Base-by-base conservation (phyloP, 2,797 vertebrate species). In the Geotrypetes seraphini region DNA sequence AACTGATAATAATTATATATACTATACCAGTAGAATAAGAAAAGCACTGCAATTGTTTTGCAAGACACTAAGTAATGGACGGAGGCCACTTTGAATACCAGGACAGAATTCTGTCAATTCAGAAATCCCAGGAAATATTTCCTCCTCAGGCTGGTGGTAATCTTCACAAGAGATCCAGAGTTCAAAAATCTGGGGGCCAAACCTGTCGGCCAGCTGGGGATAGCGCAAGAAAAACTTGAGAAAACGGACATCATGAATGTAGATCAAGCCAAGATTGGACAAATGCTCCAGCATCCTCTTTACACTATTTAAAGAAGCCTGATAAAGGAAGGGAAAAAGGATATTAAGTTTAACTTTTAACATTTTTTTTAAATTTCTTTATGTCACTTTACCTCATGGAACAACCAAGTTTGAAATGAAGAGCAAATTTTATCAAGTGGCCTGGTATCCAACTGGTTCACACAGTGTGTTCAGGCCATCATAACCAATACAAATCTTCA, bases 171-270 rank as follows among this genome's bases (percentile, higher is more conserved):
- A 71, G 66, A 97, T 78, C 89, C 91, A 93, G 27, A 87, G 75
- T 3, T 86, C 83, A 36, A 96, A 62, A 19, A 84, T 56, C 4
- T 35, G 19, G 6, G 63, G 34, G 11, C 90, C 90, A 51, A 87
- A 91, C 38, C 51, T 80, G 26, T 90, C 81, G 35, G 78, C 72
- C 33, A 98, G 68, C 33, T 85, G 84, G 5, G 82, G 73, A 53
- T 90, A 89, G 12, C 11, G 34, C 42, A 87, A 86, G 58, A 95
- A 81, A 53, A 97, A 85, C 60, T 71, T 85, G 62, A 94, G 80
- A 28, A 94, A 63, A 5, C 79, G 63, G 3, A 85, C 77, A 50
- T 90, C 85, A 57, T 91, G 90, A 28, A 74, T 60, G 44, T 91
- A 93, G 43, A 91, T 51, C 17, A 70, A 69, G 12, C 62, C 71